Conservation (phyloP, 2,113 vertebrate genomes). For the Leiothrix lutea region DNA sequence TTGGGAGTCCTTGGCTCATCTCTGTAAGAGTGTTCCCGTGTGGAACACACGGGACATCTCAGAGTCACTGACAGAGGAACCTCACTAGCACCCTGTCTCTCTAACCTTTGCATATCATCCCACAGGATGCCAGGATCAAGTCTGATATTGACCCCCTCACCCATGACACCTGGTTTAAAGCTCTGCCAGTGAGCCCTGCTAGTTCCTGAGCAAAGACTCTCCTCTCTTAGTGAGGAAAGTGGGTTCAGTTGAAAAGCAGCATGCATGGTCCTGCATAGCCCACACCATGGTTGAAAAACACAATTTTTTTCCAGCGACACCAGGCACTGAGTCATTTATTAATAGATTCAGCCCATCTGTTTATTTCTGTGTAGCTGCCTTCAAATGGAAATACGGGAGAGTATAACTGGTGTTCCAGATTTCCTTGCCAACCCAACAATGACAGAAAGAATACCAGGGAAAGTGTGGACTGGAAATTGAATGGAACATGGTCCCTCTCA, state of each 20-base stretch:
- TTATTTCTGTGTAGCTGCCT: neutral
- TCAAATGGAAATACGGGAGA: neutral
- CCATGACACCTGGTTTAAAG: neutral
- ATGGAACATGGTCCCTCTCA: neutral
- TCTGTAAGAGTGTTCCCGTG: no score
- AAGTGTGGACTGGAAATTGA: neutral
- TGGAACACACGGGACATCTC: neutral
- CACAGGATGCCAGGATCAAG: neutral
- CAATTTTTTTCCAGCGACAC: neutral
- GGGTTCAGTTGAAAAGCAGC: neutral
- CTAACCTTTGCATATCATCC: neutral
- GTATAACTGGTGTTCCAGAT: neutral
- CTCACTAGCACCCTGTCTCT: neutral
- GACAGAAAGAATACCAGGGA: neutral
- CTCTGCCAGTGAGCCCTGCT: neutral
- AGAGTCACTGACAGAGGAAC: neutral
- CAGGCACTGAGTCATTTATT: fast-evolving
- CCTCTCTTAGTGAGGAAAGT: neutral
- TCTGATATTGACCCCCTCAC: neutral
- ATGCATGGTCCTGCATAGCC: neutral
- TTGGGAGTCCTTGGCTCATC: neutral
- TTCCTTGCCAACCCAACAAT: neutral
- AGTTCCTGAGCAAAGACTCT: neutral
- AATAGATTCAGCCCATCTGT: neutral
- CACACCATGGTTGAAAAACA: neutral